Evolutionary conservation across 2,888 invertebrate genomes (phyloP).

Genomic region (Caenorhabditis sp.): DNA sequence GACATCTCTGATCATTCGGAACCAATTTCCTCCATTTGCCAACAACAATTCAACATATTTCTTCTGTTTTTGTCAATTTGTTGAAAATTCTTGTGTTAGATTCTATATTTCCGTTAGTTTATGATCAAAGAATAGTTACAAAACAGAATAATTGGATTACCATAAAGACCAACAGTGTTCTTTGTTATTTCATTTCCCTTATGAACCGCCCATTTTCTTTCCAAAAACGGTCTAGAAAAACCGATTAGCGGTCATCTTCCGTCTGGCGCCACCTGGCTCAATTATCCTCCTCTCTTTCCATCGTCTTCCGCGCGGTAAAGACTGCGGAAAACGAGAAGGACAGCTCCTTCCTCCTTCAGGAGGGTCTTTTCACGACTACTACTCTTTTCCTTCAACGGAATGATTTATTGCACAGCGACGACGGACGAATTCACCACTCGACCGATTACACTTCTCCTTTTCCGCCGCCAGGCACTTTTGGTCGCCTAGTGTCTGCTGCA

Average conservation of each 20-base stretch:
- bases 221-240: background rate
- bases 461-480: background rate
- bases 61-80: background rate
- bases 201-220: background rate
- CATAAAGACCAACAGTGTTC: background rate
- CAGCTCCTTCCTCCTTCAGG: background rate
- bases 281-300: background rate
- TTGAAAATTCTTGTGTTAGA: too few relatives aligned
- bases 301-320: slow-evolving; percentile 11
- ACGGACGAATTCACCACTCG: slow-evolving; percentile 6
- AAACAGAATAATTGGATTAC: slow-evolving; percentile 9
- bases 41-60: background rate
- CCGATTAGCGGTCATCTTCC: background rate
- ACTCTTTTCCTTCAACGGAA: slow-evolving; percentile 8
- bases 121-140: too few relatives aligned
- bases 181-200: background rate
- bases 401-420: slow-evolving; percentile 36
- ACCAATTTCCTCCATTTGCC: background rate
- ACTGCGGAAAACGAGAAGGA: too few relatives aligned
- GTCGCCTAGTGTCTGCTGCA: too few relatives aligned
- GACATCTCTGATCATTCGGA: background rate
- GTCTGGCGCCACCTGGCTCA: slow-evolving; percentile 9
- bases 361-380: background rate
- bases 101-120: too few relatives aligned
- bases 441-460: slow-evolving; percentile 25